A percentile compares a stretch with the other conserved stretches of the same genome.
Conservation (phyloP, 23 tunicate species). For the Pegea sp. region DNA sequence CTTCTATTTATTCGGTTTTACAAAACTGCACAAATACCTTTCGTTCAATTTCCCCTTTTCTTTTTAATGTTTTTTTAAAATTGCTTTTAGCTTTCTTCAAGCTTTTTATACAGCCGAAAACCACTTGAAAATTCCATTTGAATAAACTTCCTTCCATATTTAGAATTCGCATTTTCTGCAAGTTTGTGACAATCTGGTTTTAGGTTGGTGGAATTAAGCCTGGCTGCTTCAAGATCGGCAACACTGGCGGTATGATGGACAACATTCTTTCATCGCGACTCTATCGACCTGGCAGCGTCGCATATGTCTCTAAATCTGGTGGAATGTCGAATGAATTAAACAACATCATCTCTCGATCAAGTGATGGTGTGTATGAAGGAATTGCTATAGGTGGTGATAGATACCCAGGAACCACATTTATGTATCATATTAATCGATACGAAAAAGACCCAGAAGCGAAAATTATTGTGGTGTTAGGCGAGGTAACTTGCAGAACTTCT, state of each 20-base stretch:
- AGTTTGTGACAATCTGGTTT: too few relatives aligned
- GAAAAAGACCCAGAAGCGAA: conserved; percentile 52
- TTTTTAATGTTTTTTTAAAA: too few relatives aligned
- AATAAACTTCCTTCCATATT: background rate
- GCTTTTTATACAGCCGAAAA: too few relatives aligned
- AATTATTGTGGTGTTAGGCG: conserved; percentile 87
- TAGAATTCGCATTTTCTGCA: too few relatives aligned
- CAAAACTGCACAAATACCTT: too few relatives aligned
- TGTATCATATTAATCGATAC: conserved; percentile 78
- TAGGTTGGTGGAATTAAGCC: conserved; percentile 98
- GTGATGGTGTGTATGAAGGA: conserved; percentile 91
- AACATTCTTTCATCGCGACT: conserved; percentile 82
- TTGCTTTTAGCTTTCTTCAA: too few relatives aligned
- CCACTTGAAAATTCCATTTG: too few relatives aligned
- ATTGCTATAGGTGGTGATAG: conserved; percentile 97
- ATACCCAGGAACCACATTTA: conserved; percentile 88
- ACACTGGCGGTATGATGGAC: conserved; percentile 99
- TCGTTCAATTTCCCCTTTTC: too few relatives aligned
- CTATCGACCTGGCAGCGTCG: conserved; percentile 91
- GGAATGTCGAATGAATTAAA: conserved; percentile 97
- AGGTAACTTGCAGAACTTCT: conserved; percentile 16
- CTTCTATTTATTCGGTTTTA: too few relatives aligned
- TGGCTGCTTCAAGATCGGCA: conserved; percentile 97
- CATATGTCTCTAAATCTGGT: conserved; percentile 90
- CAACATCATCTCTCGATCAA: conserved; percentile 73